Percentiles rank a stretch among this genome's conserved stretches.
These are phyloP conservation scores for Eulemur rubriventer DNA, from an alignment of 2,797 vertebrate genomes.

Conservation along the genomic window DNA sequence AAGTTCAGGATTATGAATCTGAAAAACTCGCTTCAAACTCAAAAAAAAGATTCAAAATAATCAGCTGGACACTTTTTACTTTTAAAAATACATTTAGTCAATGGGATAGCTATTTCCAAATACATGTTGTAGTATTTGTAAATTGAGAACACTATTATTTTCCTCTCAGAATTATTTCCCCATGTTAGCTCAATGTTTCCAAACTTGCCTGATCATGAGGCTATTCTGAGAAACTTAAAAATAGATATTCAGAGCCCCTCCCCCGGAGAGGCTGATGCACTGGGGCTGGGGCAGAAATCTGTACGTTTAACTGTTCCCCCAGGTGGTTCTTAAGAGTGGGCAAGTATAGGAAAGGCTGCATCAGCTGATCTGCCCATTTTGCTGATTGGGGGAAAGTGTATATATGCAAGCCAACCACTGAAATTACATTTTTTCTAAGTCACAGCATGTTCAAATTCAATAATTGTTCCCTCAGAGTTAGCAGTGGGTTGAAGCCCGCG, in stretches of 20 bases:
- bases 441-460: slow-evolving; percentile 46
- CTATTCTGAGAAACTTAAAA: neutral
- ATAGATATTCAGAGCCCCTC: neutral
- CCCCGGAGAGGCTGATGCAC: neutral
- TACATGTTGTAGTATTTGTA: neutral
- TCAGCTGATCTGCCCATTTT: slow-evolving; percentile 36
- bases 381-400: slow-evolving; percentile 53
- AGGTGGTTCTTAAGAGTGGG: neutral
- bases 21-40: neutral
- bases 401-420: slow-evolving; percentile 53
- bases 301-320: neutral
- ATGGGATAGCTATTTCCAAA: neutral
- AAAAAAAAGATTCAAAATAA: neutral
- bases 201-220: neutral
- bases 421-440: slow-evolving; percentile 63
- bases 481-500: slow-evolving; percentile 17
- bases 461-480: slow-evolving; percentile 49
- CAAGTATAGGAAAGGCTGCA: neutral
- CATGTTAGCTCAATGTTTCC: neutral
- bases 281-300: neutral
- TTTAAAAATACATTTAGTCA: slow-evolving; percentile 1
- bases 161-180: neutral
- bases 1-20: neutral
- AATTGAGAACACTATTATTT: neutral
- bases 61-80: neutral